Conservation (phyloP, 2,797 vertebrate genomes). For the Menidia menidia region DNA sequence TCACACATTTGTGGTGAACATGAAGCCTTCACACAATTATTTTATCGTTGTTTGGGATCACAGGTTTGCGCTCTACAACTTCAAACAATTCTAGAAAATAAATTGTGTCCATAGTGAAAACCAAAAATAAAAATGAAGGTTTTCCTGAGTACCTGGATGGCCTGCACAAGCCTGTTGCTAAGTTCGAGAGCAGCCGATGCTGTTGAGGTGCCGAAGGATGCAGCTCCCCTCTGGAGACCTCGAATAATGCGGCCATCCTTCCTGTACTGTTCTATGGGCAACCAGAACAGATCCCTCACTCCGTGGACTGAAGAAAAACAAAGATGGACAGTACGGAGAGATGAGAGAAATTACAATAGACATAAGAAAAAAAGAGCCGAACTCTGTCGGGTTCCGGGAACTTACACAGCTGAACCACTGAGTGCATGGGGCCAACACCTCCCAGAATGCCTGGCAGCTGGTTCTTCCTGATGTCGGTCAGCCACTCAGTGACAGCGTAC, state of each 20-base stretch:
- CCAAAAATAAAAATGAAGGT: no score
- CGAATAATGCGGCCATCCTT: constrained; percentile 93
- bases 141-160: constrained; percentile 87
- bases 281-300: constrained; percentile 93
- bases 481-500: constrained; percentile 93
- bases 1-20: not conserved
- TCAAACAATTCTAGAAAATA: not conserved
- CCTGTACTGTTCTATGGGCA: constrained; percentile 94
- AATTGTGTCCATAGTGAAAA: not conserved
- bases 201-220: constrained; percentile 93
- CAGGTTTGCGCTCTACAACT: not conserved
- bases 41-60: not conserved
- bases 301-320: constrained; percentile 85
- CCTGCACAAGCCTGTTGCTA: constrained; percentile 94
- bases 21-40: not conserved
- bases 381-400: constrained; percentile 26
- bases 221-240: constrained; percentile 93
- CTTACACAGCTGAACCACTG: constrained; percentile 93
- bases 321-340: not conserved
- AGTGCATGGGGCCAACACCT: constrained; percentile 95
- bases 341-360: not conserved
- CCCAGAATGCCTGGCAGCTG: constrained; percentile 93
- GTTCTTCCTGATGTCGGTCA: constrained; percentile 94
- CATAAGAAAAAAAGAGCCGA: not conserved
- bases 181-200: constrained; percentile 94